Base-by-base conservation (phyloP, 2,797 vertebrate species). In the Acropternis orthonyx region DNA sequence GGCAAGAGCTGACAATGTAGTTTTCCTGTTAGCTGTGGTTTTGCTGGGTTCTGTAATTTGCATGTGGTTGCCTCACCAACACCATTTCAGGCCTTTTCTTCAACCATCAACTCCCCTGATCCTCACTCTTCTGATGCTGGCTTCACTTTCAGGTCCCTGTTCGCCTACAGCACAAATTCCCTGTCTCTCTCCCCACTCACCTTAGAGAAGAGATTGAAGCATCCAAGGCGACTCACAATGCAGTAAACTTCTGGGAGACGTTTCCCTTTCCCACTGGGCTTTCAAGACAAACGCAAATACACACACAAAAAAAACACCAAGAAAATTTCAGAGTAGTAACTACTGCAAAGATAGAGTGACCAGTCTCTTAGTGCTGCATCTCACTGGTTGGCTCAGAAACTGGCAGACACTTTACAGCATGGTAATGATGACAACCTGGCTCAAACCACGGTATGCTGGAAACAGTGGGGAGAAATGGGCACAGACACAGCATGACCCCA, bases 161-260 rank as follows among this genome's bases (percentile, higher is more conserved):
- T 21, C 32, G 58, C 12, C 51, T 39, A 56, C 24, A 75, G 63
- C 20, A 73, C 41, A 49, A 54, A 66, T 37, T 74, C 30, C 14
- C 8, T 49, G 34, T 86, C 36, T 61, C 32, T 71, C 22, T 55
- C 3, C 22, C 49, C 3, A 7, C 97, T 97, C 95, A 99, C 99
- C 99, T 99, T 99, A 34, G 99, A 99, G 92, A 99, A 99, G 78
- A 99, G 98, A 95, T 98, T 99, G 97, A 99, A 99, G 96, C 99
- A 99, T 76, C 99, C 99, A 18, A 99, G 98, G 65, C 98, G 98
- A 96, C 99, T 99, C 86, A 99, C 98, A 11, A 99, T 99, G 92
- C 99, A 99, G 96, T 99, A 99, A 63, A 98, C 98, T 93, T 98
- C 98, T 23, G 98, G 98, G 36, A 98, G 97, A 52, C 98, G 97